A percentile compares a stretch with the other conserved stretches of the same genome.
These are phyloP conservation scores for Intellagama lesueurii DNA, from an alignment of 2,797 vertebrate genomes.

Conservation along the genomic window DNA sequence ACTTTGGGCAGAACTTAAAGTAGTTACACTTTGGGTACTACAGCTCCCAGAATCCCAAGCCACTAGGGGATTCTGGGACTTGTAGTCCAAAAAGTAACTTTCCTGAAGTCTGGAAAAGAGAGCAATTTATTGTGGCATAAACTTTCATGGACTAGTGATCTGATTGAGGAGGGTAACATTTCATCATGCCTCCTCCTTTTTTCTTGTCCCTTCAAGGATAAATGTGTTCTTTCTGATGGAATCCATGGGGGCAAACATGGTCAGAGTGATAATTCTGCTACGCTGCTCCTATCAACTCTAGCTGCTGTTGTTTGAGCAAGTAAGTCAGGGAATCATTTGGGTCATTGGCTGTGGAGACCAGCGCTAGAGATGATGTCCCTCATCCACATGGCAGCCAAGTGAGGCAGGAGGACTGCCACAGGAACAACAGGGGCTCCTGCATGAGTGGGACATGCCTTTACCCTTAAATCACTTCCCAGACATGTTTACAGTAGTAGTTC, in stretches of 20 bases:
- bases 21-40: too few species aligned
- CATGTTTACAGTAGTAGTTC: neutral
- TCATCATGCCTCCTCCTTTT: neutral
- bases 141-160: neutral
- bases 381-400: neutral
- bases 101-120: neutral
- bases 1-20: too few species aligned
- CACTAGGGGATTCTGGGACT: too few species aligned
- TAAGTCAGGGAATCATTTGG: neutral
- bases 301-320: neutral
- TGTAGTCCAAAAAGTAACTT: too few species aligned
- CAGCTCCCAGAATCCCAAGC: too few species aligned
- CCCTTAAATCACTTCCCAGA: neutral
- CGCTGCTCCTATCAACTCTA: neutral
- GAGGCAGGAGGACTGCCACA: neutral
- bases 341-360: neutral
- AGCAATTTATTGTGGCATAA: neutral
- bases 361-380: neutral
- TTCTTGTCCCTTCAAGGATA: neutral
- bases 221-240: neutral
- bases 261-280: neutral
- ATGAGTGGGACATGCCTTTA: neutral
- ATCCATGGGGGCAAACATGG: neutral
- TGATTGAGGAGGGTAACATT: neutral
- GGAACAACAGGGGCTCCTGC: neutral